phyloP scores from a whole-genome alignment of 1,140 invertebrate genomes.

The Diorhabda sublineata region DNA sequence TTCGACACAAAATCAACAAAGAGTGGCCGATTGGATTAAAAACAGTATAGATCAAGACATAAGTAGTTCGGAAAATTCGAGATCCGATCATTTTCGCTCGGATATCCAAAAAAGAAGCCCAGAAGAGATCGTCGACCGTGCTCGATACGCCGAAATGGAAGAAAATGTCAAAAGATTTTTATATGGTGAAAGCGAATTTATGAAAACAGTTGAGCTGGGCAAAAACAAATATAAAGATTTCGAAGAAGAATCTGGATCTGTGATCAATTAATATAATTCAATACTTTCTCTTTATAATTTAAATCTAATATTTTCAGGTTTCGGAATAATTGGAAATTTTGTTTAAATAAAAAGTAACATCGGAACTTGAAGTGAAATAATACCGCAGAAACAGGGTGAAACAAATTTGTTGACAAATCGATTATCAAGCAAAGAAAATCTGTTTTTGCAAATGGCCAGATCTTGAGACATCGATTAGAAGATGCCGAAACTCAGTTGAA shows the following conservation, averaged over 20 bases:
- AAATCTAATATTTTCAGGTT: no score
- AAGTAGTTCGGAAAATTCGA: slow-evolving; percentile 35
- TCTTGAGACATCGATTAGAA: no score
- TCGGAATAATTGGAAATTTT: no score
- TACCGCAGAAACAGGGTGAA: no score
- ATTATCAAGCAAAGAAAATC: no score
- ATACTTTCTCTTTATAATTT: no score
- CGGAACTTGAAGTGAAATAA: no score
- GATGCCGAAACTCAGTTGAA: no score
- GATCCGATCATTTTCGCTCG: slow-evolving; percentile 24
- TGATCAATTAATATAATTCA: no score
- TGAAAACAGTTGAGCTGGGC: slow-evolving; percentile 40
- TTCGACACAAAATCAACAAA: slow-evolving; percentile 36
- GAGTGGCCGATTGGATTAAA: slow-evolving; percentile 42
- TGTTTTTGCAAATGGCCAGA: no score
- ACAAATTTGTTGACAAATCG: no score
- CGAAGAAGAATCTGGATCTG: neutral
- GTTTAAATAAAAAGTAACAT: no score
- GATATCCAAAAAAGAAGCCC: slow-evolving; percentile 13
- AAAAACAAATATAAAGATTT: slow-evolving; percentile 37
- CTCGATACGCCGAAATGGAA: slow-evolving; percentile 43
- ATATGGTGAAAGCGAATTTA: slow-evolving; percentile 42
- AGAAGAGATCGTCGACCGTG: slow-evolving; percentile 33
- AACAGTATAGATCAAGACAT: slow-evolving; percentile 34
- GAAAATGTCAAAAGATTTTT: slow-evolving; percentile 45